phyloP scores from a whole-genome alignment of 53 echinoderm and acorn worm genomes.

The Astropecten irregularis region DNA sequence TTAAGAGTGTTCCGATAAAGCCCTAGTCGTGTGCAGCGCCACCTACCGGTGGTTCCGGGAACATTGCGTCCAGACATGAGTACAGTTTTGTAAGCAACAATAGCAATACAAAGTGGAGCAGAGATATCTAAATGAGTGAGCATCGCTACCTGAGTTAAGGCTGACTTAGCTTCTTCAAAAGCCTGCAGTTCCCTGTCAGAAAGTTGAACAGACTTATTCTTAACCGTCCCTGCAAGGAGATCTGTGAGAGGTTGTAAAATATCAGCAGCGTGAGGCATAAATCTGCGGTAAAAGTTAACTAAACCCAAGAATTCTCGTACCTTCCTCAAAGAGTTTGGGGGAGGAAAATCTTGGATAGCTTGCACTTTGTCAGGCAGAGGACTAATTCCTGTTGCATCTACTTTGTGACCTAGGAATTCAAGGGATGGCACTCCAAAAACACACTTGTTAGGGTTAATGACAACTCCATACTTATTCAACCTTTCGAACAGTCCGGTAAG shows the following conservation, averaged over 20 bases:
- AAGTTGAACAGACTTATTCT: not conserved
- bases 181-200: slow-evolving; percentile 3
- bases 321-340: slow-evolving; percentile 47
- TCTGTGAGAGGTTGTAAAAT: slow-evolving; percentile 27
- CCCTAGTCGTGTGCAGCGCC: too few relatives aligned
- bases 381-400: slow-evolving; percentile 21
- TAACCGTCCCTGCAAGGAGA: not conserved
- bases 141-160: too few relatives aligned
- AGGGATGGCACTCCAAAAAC: slow-evolving; percentile 18
- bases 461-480: slow-evolving; percentile 52
- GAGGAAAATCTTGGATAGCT: slow-evolving; percentile 5
- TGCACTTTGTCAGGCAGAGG: slow-evolving; percentile 38
- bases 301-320: slow-evolving; percentile 57
- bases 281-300: slow-evolving; percentile 58
- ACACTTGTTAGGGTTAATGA: slow-evolving; percentile 46
- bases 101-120: too few relatives aligned
- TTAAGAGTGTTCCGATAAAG: too few relatives aligned
- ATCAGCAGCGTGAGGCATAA: slow-evolving; percentile 49
- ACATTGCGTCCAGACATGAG: too few relatives aligned
- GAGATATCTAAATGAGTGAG: too few relatives aligned
- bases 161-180: not conserved
- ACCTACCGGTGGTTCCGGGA: too few relatives aligned
- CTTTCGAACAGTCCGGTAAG: slow-evolving; percentile 14
- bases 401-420: slow-evolving; percentile 52
- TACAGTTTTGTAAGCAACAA: slow-evolving; percentile 15